Percentiles rank a stretch among this genome's conserved stretches.
phyloP scores from a whole-genome alignment of 2,888 invertebrate species.

The Mactromeris polynyma region DNA sequence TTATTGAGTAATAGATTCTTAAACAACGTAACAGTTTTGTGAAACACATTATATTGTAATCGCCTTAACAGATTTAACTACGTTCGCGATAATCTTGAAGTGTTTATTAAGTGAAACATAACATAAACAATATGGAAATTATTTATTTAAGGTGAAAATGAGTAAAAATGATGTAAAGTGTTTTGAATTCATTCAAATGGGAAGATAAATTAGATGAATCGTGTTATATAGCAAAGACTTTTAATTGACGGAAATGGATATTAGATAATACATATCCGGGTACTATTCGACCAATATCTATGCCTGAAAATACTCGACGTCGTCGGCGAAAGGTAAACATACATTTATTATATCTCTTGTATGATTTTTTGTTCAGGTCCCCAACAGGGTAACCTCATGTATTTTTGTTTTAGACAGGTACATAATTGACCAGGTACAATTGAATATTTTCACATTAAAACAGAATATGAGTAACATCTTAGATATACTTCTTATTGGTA shows the following conservation, averaged over 20 bases:
- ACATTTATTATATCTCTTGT: not conserved
- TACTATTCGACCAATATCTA: not conserved
- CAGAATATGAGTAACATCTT: too few relatives aligned
- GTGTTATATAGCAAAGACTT: not conserved
- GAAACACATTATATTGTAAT: not conserved
- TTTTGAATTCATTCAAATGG: not conserved
- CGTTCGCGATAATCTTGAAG: not conserved
- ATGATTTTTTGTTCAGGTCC: too few relatives aligned
- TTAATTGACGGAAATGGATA: not conserved
- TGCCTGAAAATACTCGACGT: not conserved
- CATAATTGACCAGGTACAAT: too few relatives aligned
- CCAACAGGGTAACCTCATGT: too few relatives aligned
- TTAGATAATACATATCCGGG: not conserved
- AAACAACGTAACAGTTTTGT: not conserved
- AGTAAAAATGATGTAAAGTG: not conserved
- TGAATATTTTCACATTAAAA: too few relatives aligned
- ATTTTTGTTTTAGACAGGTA: too few relatives aligned
- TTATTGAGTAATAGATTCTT: not conserved
- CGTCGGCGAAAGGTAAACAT: not conserved
- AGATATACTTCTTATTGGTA: too few relatives aligned
- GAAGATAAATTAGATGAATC: not conserved
- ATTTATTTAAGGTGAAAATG: not conserved
- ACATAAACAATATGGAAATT: not conserved
- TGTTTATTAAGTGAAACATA: not conserved
- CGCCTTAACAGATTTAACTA: not conserved